Percentiles rank a stretch among this genome's conserved stretches.
Evolutionary conservation across 2,113 vertebrate species (phyloP).

Genomic region (mouse (Mus musculus)): GRCm39 chr9:120199501-120200000

Average conservation of each 20-base stretch:
- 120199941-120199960: not conserved
- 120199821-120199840: not conserved
- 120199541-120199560: not conserved
- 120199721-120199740: not conserved
- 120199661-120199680: not conserved
- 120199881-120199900: not conserved
- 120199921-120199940: not conserved
- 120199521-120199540: not conserved
- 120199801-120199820: not conserved
- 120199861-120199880: not conserved
- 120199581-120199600: conserved; percentile 30
- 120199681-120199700: not conserved
- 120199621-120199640: not conserved
- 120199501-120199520: not conserved
- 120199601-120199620: not conserved
- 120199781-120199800: not conserved
- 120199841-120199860: not conserved
- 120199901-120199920: not conserved
- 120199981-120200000: too few species aligned
- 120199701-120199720: not conserved
- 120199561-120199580: conserved; percentile 20
- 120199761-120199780: not conserved
- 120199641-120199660: conserved; percentile 31
- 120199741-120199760: not conserved
- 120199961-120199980: too few species aligned